phyloP scores from a whole-genome alignment of 2,113 vertebrate genomes.

The Colinus virginianus region DNA sequence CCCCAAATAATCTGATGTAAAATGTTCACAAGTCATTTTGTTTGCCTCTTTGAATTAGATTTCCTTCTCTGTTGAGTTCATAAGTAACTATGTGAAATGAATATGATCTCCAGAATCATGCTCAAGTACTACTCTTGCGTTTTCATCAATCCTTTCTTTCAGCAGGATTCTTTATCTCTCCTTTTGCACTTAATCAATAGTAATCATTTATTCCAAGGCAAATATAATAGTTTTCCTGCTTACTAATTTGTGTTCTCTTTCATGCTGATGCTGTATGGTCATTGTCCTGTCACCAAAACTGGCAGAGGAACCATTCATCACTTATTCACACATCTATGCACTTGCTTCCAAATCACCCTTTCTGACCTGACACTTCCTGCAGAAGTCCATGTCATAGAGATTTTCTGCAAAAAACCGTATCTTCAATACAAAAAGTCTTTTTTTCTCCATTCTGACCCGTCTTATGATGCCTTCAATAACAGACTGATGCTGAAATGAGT shows the following conservation, averaged over 20 bases:
- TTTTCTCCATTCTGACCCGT: not conserved
- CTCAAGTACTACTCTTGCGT: accelerated
- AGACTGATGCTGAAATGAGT: not conserved
- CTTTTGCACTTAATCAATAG: not conserved
- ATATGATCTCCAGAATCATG: accelerated
- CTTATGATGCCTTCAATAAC: not conserved
- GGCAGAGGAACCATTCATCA: not conserved
- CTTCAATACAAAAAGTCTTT: not conserved
- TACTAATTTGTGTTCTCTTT: not conserved
- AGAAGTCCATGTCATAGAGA: not conserved
- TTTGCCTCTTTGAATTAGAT: not conserved
- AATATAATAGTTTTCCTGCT: not conserved
- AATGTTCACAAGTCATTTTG: not conserved
- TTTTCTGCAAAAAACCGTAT: not conserved
- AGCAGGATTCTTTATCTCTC: not conserved
- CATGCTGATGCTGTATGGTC: accelerated
- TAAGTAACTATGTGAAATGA: not conserved
- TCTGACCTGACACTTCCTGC: not conserved
- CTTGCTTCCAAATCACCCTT: not conserved
- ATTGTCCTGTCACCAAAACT: not conserved
- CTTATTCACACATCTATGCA: not conserved
- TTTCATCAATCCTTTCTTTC: not conserved
- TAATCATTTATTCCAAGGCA: not conserved
- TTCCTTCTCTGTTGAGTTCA: not conserved
- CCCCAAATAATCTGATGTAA: not conserved